Percentiles rank a stretch among this genome's conserved stretches.
phyloP scores from a whole-genome alignment of 2,888 invertebrate species.

The Calameuta idolon region DNA sequence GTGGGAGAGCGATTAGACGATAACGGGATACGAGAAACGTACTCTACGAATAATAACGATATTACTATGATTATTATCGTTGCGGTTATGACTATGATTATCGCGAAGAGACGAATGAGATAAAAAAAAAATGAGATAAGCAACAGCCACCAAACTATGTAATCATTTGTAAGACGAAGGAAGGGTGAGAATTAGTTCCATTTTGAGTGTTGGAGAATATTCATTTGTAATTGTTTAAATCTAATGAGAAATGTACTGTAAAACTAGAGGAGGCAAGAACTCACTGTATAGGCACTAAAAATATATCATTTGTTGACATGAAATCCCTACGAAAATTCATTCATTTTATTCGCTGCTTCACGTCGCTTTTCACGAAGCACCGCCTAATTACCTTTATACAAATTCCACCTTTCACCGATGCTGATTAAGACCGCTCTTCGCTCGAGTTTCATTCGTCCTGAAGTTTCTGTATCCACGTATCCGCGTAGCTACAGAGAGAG shows the following conservation, averaged over 20 bases:
- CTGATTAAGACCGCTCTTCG: too few relatives aligned
- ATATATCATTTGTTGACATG: conserved; percentile 62
- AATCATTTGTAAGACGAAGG: conserved; percentile 35
- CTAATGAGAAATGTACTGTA: conserved; percentile 59
- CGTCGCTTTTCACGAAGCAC: neutral
- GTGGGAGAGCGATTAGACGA: neutral
- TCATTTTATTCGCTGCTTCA: neutral
- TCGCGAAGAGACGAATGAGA: conserved; percentile 11
- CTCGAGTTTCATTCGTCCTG: neutral
- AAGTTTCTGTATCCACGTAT: neutral
- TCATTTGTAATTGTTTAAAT: conserved; percentile 61
- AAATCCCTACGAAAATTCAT: conserved; percentile 21
- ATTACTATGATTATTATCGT: conserved; percentile 20
- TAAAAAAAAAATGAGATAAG: neutral
- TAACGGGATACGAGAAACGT: neutral
- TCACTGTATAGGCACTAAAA: conserved; percentile 59
- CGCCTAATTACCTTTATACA: neutral
- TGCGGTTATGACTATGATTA: conserved; percentile 18
- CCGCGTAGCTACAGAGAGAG: neutral
- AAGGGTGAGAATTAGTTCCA: conserved; percentile 43
- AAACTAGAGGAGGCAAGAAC: conserved; percentile 53
- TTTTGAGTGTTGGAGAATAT: conserved; percentile 54
- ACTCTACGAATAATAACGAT: conserved; percentile 20
- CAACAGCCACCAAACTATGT: conserved; percentile 20
- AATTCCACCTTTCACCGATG: too few relatives aligned